phyloP scores from a whole-genome alignment of 2,888 invertebrate species.

The Sinotaia quadrata region DNA sequence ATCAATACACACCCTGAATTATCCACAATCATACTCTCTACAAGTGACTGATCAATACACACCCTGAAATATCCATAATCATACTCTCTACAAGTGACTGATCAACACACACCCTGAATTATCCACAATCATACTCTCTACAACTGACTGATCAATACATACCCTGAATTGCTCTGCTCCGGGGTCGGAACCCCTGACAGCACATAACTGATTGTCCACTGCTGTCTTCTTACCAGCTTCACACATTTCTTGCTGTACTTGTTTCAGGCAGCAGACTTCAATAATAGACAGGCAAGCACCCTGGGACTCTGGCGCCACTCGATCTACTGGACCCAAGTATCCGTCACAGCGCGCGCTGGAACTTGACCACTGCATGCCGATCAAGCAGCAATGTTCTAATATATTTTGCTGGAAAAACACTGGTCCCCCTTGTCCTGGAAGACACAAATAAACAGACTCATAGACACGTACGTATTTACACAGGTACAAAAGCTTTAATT shows the following conservation, averaged over 20 bases:
- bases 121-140: neutral
- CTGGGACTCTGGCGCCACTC: slow-evolving; percentile 44
- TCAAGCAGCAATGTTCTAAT: slow-evolving; percentile 57
- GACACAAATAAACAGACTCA: neutral
- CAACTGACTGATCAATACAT: slow-evolving; percentile 16
- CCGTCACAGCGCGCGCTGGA: slow-evolving; percentile 52
- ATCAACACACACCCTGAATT: too few species aligned
- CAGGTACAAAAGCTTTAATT: too few species aligned
- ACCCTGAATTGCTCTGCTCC: slow-evolving; percentile 63
- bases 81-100: neutral
- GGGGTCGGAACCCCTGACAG: slow-evolving; percentile 50
- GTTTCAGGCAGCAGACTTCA: slow-evolving; percentile 66
- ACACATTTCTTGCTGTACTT: slow-evolving; percentile 61
- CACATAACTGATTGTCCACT: slow-evolving; percentile 45
- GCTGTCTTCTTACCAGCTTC: slow-evolving; percentile 55
- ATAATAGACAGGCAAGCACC: slow-evolving; percentile 49
- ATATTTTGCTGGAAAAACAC: slow-evolving; percentile 24
- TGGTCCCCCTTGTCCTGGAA: neutral
- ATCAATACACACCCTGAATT: neutral
- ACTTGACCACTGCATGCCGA: slow-evolving; percentile 60
- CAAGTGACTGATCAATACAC: neutral
- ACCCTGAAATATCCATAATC: neutral
- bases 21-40: slow-evolving; percentile 2
- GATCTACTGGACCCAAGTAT: slow-evolving; percentile 46
- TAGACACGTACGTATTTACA: neutral